Percentiles rank a stretch among this genome's conserved stretches.
Conservation (phyloP, 2,888 invertebrate genomes). For the Epinotia brunnichana region DNA sequence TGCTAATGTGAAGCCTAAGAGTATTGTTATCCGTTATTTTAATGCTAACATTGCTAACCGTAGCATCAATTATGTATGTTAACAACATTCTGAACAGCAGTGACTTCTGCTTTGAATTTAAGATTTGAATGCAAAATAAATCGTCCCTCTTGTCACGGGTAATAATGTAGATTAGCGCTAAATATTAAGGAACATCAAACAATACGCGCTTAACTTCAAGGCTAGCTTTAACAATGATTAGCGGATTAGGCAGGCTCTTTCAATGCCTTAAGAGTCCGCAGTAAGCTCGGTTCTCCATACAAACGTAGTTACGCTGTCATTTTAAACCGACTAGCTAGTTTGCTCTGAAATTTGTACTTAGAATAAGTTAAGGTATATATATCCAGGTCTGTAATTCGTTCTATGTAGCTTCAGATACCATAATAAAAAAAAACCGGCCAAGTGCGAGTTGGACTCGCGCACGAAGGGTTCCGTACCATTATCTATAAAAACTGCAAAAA, state of each 20-base stretch:
- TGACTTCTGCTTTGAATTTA: slow-evolving; percentile 15
- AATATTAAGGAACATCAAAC: slow-evolving; percentile 17
- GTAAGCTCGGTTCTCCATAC: too few species aligned
- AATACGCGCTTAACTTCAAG: slow-evolving; percentile 18
- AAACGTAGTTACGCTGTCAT: too few species aligned
- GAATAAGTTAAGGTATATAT: too few species aligned
- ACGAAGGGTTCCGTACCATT: too few species aligned
- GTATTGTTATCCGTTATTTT: slow-evolving; percentile 38
- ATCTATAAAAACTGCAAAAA: too few species aligned
- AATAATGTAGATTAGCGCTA: slow-evolving; percentile 16
- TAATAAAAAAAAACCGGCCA: too few species aligned
- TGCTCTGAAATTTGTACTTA: too few species aligned
- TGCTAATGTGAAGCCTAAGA: slow-evolving; percentile 30
- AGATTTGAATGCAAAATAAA: slow-evolving; percentile 32
- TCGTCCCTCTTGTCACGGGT: slow-evolving; percentile 8
- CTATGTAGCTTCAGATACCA: too few species aligned
- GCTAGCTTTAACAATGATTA: slow-evolving; percentile 19
- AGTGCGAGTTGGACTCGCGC: too few species aligned
- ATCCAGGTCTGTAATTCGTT: too few species aligned
- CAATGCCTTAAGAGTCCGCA: too few species aligned
- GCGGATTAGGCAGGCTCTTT: slow-evolving; percentile 9
- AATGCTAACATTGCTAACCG: slow-evolving; percentile 27
- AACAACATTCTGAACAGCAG: slow-evolving; percentile 34
- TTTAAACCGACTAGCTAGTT: too few species aligned
- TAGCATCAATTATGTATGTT: slow-evolving; percentile 38